Evolutionary conservation across 2,113 vertebrate genomes (phyloP), one percentile per base, ranked within the genome.

Genomic region (Perccottus glenii): DNA sequence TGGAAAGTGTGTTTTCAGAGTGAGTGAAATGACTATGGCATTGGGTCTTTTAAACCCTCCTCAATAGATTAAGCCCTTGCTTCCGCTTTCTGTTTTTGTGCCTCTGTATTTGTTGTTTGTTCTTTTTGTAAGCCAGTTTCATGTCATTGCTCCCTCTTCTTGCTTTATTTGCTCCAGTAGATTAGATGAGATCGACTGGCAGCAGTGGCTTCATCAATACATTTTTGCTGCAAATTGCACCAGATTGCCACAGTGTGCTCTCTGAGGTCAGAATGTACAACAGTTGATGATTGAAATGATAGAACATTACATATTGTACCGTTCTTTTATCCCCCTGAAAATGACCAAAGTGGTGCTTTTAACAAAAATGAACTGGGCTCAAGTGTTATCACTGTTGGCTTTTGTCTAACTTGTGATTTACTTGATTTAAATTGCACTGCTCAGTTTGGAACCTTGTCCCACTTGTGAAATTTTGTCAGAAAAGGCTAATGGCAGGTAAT

Each of bases 1-100:
- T 85, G 85, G 60, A 78, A 52, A 73, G 63, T 78, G 83, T 85
- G 77, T 88, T 85, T 87, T 80, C 83, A 87, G 83, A 80, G 57
- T 75, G 70, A 73, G 83, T 88, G 65, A 86, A 87, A 86, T 82
- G 46, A 72, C 70, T 84, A 55, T 80, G 70, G 85, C 67, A 73
- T 80, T 81, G 19, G 3, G 42, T 85, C 75, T 73, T 84, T 77
- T 77, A 77, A 84, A 63, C 69, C 44, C 42, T 53, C 67, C 42
- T 84, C 62, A 65, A 65, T 70, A 70, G 75, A 80, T 83, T 77
- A 49, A 62, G 42, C 32, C 47, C 51, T 62, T 75, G 38, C 63
- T 35, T 71, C 43, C 16, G 65, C 66, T 85, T 59, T 62, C 43
- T 67, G 70, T 65, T 40, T 35, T 36, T 74, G 44, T 74, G 48